phyloP scores from a whole-genome alignment of 1,140 invertebrate genomes.

The Liolophura sinensis region DNA sequence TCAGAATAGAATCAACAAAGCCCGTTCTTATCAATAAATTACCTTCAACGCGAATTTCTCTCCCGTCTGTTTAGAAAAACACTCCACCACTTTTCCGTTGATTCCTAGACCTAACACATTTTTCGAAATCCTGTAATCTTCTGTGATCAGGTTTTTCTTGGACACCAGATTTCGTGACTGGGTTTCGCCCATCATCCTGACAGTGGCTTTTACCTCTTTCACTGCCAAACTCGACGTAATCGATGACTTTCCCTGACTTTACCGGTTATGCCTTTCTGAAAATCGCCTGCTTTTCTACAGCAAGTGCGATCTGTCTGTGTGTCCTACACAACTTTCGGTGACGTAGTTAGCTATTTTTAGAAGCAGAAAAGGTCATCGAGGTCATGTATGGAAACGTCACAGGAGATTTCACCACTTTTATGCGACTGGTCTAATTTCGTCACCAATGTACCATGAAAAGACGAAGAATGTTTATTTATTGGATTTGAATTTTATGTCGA shows the following conservation, averaged over 20 bases:
- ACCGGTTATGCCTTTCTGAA: background rate
- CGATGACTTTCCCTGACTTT: background rate
- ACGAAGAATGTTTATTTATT: too few species aligned
- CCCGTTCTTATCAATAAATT: background rate
- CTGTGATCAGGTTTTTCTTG: slow-evolving; percentile 74
- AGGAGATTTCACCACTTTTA: too few species aligned
- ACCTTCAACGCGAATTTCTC: slow-evolving; percentile 89
- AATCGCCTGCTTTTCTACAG: background rate
- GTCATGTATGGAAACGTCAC: too few species aligned
- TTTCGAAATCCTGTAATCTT: slow-evolving; percentile 93
- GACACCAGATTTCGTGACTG: slow-evolving; percentile 42
- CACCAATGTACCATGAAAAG: too few species aligned
- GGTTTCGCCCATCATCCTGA: slow-evolving; percentile 46
- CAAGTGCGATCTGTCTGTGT: slow-evolving; percentile 3
- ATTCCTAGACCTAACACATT: slow-evolving; percentile 96
- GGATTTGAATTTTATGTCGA: too few species aligned
- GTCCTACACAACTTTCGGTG: background rate
- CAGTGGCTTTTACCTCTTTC: background rate
- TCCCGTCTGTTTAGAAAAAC: slow-evolving; percentile 68
- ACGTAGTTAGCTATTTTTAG: slow-evolving; percentile 4
- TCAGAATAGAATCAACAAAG: too few species aligned
- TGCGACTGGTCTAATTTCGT: too few species aligned
- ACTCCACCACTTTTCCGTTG: slow-evolving; percentile 84
- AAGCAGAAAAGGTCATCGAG: background rate
- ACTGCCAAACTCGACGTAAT: background rate